phyloP scores from a whole-genome alignment of 2,113 vertebrate genomes.

The Tinamus guttatus region DNA sequence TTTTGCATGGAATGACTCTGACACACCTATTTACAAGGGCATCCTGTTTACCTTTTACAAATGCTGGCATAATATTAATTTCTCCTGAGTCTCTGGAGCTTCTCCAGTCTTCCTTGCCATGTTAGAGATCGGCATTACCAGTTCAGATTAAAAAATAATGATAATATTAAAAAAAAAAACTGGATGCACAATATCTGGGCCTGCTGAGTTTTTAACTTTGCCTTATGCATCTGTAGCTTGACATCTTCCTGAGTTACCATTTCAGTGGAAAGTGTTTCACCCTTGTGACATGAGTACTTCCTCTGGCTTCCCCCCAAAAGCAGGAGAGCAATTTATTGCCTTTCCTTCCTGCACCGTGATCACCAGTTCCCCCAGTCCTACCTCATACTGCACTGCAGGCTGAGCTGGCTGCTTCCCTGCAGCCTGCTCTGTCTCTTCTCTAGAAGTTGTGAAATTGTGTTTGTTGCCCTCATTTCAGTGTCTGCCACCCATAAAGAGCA shows the following conservation, averaged over 20 bases:
- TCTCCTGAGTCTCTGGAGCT: neutral
- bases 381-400: rapidly evolving
- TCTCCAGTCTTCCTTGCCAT: neutral
- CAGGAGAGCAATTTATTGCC: constrained; percentile 13
- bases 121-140: neutral
- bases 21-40: constrained; percentile 56
- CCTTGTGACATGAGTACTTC: neutral
- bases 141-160: neutral
- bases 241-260: constrained; percentile 18
- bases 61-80: neutral
- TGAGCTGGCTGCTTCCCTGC: rapidly evolving
- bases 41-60: constrained; percentile 54
- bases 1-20: neutral
- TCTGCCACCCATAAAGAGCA: neutral
- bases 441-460: rapidly evolving
- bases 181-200: neutral
- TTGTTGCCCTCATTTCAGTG: neutral
- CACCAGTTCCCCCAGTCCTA: neutral
- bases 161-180: neutral
- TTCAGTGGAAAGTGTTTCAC: neutral
- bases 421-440: neutral
- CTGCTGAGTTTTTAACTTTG: neutral
- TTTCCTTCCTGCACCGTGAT: constrained; percentile 48
- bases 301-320: constrained; percentile 21
- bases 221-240: neutral